These are phyloP conservation scores for Phallusia fumigata DNA, from an alignment of 23 tunicate species.

Conservation along the genomic window DNA sequence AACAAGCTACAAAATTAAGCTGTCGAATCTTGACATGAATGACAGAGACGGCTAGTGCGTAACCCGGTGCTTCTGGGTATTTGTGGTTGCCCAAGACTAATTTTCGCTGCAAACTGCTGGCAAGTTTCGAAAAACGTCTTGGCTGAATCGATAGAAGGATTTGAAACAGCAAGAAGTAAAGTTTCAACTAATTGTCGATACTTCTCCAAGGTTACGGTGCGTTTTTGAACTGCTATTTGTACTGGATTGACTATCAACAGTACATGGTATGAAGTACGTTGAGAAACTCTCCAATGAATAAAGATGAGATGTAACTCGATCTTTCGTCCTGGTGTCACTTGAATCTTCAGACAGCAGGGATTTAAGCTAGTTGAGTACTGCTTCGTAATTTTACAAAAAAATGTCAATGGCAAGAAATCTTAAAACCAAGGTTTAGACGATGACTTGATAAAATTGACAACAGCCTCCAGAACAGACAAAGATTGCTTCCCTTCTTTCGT, in stretches of 20 bases:
- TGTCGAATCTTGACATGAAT: neutral
- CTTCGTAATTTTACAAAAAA: conserved; percentile 10
- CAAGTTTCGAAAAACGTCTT: neutral
- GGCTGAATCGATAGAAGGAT: neutral
- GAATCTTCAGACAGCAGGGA: neutral
- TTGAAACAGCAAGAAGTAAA: neutral
- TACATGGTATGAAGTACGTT: neutral
- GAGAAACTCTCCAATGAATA: conserved; percentile 10
- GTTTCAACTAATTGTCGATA: neutral
- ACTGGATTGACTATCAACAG: neutral
- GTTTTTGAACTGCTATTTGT: conserved; percentile 17
- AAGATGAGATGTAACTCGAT: neutral
- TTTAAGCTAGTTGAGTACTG: neutral
- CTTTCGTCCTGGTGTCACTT: neutral
- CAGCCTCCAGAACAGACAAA: neutral
- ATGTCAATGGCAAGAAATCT: conserved; percentile 4
- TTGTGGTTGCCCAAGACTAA: conserved; percentile 7
- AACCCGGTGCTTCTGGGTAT: neutral
- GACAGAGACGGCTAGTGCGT: neutral
- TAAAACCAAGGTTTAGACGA: conserved; percentile 7
- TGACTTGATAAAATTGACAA: conserved; percentile 3
- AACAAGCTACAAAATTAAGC: neutral
- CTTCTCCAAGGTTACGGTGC: neutral
- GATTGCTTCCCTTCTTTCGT: conserved; percentile 8
- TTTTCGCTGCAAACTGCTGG: neutral